phyloP scores from a whole-genome alignment of 1,140 invertebrate genomes.

The Hormaphis cornu region DNA sequence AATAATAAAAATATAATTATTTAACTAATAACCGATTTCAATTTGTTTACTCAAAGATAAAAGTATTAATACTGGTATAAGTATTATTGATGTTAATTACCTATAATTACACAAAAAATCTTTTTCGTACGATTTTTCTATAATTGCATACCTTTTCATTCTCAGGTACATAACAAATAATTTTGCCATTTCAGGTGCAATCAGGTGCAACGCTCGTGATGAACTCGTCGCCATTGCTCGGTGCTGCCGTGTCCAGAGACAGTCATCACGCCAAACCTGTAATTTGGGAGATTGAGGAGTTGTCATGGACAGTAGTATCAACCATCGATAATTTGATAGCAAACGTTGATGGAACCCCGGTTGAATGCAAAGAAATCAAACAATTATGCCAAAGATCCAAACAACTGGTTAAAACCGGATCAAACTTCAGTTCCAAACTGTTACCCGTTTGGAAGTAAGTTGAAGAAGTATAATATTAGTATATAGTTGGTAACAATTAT shows the following conservation, averaged over 20 bases:
- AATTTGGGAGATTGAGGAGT: neutral
- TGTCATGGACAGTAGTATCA: neutral
- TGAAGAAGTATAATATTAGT: too few species aligned
- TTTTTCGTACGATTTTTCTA: too few species aligned
- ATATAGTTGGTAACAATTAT: too few species aligned
- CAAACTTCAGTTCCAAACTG: slow-evolving; percentile 10
- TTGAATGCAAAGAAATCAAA: neutral
- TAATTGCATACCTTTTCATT: too few species aligned
- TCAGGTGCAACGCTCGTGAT: neutral
- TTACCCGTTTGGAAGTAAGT: slow-evolving; percentile 17
- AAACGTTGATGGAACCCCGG: neutral
- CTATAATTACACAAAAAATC: too few species aligned
- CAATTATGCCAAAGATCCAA: neutral
- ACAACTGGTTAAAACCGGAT: neutral
- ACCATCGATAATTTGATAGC: neutral
- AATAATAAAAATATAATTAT: too few species aligned
- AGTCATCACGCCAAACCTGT: neutral
- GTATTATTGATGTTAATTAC: too few species aligned
- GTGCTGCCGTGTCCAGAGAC: neutral
- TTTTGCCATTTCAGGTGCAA: neutral
- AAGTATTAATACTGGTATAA: too few species aligned
- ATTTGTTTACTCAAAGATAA: too few species aligned
- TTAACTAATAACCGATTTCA: too few species aligned
- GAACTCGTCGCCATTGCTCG: neutral
- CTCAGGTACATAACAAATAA: too few species aligned